These are phyloP conservation scores for Tragelaphus buxtoni DNA, from an alignment of 2,113 vertebrate genomes.

Conservation along the genomic window DNA sequence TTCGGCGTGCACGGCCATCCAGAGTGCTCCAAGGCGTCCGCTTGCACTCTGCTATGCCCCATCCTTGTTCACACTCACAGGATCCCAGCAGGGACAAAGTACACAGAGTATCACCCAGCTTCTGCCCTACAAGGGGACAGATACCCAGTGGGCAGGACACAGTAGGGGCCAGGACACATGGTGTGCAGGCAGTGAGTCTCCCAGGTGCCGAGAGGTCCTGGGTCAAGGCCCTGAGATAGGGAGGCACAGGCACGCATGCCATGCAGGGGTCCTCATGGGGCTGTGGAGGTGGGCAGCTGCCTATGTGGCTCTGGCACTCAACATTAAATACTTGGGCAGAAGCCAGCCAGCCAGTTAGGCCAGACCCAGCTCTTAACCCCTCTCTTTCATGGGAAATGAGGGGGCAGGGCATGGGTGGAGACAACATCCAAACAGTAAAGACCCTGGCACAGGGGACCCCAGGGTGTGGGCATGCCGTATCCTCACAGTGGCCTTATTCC, in stretches of 20 bases:
- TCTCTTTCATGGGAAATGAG: neutral
- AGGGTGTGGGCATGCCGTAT: accelerated
- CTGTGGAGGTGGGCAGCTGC: neutral
- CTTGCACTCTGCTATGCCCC: neutral
- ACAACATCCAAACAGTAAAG: neutral
- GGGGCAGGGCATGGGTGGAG: neutral
- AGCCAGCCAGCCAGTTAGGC: neutral
- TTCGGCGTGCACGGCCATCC: accelerated
- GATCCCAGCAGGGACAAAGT: neutral
- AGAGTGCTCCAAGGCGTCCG: neutral
- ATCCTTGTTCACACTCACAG: neutral
- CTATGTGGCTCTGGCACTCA: too few species aligned
- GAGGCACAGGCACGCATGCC: accelerated
- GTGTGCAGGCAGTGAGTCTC: neutral
- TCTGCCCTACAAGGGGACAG: neutral
- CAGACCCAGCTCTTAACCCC: neutral
- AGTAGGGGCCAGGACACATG: neutral
- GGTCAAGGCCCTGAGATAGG: neutral
- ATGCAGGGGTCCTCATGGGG: accelerated
- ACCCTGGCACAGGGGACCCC: neutral
- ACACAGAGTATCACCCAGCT: neutral
- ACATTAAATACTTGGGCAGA: neutral
- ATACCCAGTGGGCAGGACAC: neutral
- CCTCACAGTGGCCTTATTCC: neutral
- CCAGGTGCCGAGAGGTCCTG: neutral